Conservation (phyloP, 2,113 vertebrate genomes). For the Bufo gargarizans region DNA sequence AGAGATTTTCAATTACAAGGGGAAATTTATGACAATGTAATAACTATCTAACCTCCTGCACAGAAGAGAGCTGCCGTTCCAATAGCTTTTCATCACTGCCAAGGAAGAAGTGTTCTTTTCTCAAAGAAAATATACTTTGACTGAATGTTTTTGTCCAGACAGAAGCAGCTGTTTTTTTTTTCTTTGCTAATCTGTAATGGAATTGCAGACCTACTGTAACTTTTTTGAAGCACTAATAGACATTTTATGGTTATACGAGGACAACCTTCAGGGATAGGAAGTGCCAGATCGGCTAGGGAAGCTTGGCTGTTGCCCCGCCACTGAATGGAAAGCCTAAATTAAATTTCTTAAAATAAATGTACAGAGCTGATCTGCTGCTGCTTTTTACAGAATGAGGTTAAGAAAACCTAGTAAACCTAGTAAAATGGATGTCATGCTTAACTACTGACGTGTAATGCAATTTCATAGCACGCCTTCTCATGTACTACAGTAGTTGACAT, state of each 20-base stretch:
- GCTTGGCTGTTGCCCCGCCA: conserved; percentile 46
- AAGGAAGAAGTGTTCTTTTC: conserved; percentile 63
- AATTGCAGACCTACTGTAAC: conserved; percentile 72
- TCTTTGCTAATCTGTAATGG: conserved; percentile 79
- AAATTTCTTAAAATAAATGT: conserved; percentile 56
- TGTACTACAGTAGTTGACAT: neutral
- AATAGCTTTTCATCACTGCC: conserved; percentile 63
- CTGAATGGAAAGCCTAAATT: conserved; percentile 49
- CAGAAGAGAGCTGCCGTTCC: conserved; percentile 67
- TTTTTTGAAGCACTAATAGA: conserved; percentile 62
- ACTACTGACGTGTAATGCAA: neutral
- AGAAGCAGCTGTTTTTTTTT: conserved; percentile 73
- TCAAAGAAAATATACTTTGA: conserved; percentile 62
- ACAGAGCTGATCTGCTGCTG: neutral
- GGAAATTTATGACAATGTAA: conserved; percentile 74
- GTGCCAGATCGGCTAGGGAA: conserved; percentile 59
- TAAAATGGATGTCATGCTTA: neutral
- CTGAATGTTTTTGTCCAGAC: conserved; percentile 55
- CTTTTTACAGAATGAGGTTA: conserved; percentile 44
- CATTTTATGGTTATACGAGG: conserved; percentile 65
- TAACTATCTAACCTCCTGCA: conserved; percentile 72
- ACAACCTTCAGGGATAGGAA: conserved; percentile 63
- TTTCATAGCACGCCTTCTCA: neutral
- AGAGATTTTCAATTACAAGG: conserved; percentile 75
- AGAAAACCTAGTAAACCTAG: conserved; percentile 28